These are phyloP conservation scores for Xiphophorus couchianus DNA, from an alignment of 2,113 vertebrate genomes.

Conservation along the genomic window DNA sequence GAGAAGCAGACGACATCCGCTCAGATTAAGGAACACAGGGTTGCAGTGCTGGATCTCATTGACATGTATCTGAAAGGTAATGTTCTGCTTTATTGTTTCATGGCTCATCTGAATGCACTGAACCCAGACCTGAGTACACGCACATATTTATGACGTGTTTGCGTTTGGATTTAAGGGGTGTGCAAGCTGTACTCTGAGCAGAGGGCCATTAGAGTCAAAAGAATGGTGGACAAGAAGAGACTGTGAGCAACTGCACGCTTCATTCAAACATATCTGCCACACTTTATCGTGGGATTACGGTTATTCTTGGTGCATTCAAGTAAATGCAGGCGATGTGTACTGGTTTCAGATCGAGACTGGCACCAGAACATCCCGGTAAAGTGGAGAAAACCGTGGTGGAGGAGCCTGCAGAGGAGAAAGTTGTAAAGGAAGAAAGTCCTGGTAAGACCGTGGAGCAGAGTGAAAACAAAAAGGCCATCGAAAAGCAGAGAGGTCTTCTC, in stretches of 20 bases:
- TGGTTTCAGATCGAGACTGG: constrained; percentile 86
- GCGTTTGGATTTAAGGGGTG: constrained; percentile 81
- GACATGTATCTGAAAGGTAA: constrained; percentile 93
- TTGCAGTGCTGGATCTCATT: constrained; percentile 89
- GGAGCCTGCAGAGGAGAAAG: constrained; percentile 79
- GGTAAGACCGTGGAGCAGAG: constrained; percentile 70
- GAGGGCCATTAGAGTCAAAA: constrained; percentile 93
- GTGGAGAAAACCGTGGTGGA: constrained; percentile 63
- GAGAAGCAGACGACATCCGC: constrained; percentile 83
- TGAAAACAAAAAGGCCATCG: background rate
- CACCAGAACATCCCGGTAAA: constrained; percentile 83
- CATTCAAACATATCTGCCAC: background rate
- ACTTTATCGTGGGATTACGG: background rate
- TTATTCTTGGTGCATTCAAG: background rate
- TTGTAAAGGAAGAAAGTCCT: constrained; percentile 78
- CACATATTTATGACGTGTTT: background rate
- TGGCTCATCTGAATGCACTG: background rate
- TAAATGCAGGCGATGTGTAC: background rate
- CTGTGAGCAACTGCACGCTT: constrained; percentile 83
- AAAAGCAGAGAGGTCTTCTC: background rate
- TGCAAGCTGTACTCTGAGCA: constrained; percentile 98
- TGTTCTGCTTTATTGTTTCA: constrained; percentile 1
- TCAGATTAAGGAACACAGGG: constrained; percentile 92
- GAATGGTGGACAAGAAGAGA: constrained; percentile 95
- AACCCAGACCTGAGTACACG: background rate